Conservation (phyloP, 1,140 invertebrate genomes). For the Brachionus rotundiformis region DNA sequence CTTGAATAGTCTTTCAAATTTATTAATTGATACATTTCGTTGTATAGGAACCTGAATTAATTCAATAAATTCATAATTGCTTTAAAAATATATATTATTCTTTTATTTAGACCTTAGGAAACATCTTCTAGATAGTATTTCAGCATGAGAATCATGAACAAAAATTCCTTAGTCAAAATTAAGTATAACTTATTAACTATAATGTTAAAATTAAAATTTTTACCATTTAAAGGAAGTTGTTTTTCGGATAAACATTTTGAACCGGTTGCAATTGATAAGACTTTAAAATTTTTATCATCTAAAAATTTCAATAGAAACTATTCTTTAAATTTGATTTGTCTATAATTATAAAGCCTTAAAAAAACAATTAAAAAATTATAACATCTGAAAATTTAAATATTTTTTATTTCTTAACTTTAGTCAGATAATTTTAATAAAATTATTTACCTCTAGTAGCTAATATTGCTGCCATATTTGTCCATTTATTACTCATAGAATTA, state of each 20-base stretch:
- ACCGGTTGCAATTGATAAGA: slow-evolving; percentile 81
- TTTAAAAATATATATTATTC: slow-evolving; percentile 26
- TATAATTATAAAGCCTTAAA: too few relatives aligned
- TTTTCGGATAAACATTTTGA: slow-evolving; percentile 82
- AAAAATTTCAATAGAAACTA: slow-evolving; percentile 40
- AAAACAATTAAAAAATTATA: neutral
- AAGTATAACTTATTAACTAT: neutral
- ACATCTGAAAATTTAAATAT: too few relatives aligned
- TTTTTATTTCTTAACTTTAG: too few relatives aligned
- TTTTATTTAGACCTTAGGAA: slow-evolving; percentile 76
- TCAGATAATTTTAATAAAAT: too few relatives aligned
- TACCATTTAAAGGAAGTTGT: slow-evolving; percentile 70
- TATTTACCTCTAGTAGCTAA: slow-evolving; percentile 64
- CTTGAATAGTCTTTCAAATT: neutral
- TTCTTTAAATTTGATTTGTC: too few relatives aligned
- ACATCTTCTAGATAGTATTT: slow-evolving; percentile 78
- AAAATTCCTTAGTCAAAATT: slow-evolving; percentile 66
- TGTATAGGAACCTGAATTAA: slow-evolving; percentile 57
- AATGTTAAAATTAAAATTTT: slow-evolving; percentile 44
- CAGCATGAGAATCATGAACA: slow-evolving; percentile 86
- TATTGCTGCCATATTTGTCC: slow-evolving; percentile 79
- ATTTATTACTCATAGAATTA: slow-evolving; percentile 75
- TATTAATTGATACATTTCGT: slow-evolving; percentile 54
- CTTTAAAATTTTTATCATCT: slow-evolving; percentile 62
- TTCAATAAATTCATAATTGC: neutral